Percentiles rank a stretch among this genome's conserved stretches.
These are phyloP conservation scores for Hololepta plana DNA, from an alignment of 2,888 invertebrate genomes.

Conservation along the genomic window DNA sequence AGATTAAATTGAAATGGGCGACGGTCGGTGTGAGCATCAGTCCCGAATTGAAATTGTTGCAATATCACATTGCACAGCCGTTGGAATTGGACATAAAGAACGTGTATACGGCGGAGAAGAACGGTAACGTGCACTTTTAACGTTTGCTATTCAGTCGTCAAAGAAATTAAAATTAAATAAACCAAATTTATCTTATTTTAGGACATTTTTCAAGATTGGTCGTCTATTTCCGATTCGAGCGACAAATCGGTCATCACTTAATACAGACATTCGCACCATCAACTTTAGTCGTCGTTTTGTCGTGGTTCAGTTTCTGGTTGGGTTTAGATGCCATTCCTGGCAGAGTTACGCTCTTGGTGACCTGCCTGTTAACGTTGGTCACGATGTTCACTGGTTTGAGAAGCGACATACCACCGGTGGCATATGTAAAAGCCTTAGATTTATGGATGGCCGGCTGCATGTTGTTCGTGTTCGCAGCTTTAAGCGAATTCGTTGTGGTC, in stretches of 20 bases:
- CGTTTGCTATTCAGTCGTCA: too few relatives aligned
- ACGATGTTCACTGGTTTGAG: constrained; percentile 73
- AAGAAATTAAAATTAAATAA: too few relatives aligned
- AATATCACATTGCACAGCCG: constrained; percentile 61
- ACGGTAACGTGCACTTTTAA: constrained; percentile 31
- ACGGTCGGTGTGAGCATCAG: constrained; percentile 58
- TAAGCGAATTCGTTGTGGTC: constrained; percentile 69
- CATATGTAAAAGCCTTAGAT: constrained; percentile 69
- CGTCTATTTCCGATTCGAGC: constrained; percentile 62
- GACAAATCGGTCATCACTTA: constrained; percentile 69
- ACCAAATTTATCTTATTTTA: too few relatives aligned
- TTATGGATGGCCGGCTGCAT: constrained; percentile 83
- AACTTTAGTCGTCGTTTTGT: constrained; percentile 62
- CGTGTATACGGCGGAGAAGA: constrained; percentile 59
- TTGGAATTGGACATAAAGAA: constrained; percentile 51
- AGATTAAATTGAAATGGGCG: constrained; percentile 58
- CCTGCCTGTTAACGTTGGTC: constrained; percentile 67
- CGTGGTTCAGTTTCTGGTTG: constrained; percentile 79
- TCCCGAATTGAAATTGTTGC: constrained; percentile 60
- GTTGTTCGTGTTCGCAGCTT: constrained; percentile 69
- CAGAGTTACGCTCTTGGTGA: constrained; percentile 61
- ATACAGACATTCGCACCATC: constrained; percentile 77
- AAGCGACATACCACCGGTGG: constrained; percentile 71
- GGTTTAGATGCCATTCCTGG: constrained; percentile 73
- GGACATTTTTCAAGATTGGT: constrained; percentile 63